These are phyloP conservation scores for Ceuthmochares aereus DNA, from an alignment of 2,113 vertebrate genomes.

Conservation along the genomic window DNA sequence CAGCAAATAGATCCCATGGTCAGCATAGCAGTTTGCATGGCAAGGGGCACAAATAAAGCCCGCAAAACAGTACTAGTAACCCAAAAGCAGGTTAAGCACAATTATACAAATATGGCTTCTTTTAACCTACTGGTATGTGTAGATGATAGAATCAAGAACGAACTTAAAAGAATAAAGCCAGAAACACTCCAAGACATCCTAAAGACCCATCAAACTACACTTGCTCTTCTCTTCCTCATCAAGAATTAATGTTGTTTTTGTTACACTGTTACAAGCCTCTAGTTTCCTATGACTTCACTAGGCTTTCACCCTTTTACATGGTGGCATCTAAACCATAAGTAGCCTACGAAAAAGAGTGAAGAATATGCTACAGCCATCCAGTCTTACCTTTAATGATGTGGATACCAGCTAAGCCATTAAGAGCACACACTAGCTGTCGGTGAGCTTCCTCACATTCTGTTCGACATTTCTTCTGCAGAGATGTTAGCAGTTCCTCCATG, in stretches of 20 bases:
- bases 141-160: neutral
- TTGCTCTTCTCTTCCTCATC: neutral
- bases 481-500: slow-evolving; percentile 96
- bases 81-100: neutral
- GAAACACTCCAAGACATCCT: neutral
- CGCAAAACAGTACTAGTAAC: neutral
- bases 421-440: slow-evolving; percentile 94
- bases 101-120: neutral
- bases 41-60: neutral
- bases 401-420: slow-evolving; percentile 97
- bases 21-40: neutral
- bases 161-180: neutral
- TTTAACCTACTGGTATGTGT: neutral
- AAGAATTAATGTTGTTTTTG: neutral
- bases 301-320: neutral
- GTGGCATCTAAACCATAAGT: neutral
- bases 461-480: slow-evolving; percentile 96
- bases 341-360: neutral
- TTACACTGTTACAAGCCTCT: neutral
- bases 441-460: slow-evolving; percentile 98
- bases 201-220: neutral
- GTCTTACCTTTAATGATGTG: slow-evolving; percentile 96
- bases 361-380: neutral
- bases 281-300: neutral
- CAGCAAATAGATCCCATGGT: neutral